Conservation (phyloP, 2,888 invertebrate species). For the Ichneumon xanthorius region DNA sequence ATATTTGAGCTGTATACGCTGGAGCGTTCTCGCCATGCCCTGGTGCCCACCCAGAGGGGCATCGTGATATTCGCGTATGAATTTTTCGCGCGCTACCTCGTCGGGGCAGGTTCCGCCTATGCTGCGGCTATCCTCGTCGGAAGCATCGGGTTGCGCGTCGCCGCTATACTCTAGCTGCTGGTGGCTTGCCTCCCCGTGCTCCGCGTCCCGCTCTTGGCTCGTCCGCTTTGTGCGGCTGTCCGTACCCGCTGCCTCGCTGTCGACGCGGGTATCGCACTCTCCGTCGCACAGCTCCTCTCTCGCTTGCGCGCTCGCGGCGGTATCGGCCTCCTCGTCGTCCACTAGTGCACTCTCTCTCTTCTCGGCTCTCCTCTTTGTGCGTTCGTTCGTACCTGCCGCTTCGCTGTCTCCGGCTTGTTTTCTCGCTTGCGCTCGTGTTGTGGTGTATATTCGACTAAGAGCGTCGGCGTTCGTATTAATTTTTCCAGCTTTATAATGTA, state of each 20-base stretch:
- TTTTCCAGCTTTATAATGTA: not conserved
- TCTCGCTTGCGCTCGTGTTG: not conserved
- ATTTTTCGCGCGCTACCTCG: too few species aligned
- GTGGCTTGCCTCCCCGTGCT: not conserved
- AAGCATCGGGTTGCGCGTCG: not conserved
- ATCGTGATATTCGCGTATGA: too few species aligned
- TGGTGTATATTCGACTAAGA: not conserved
- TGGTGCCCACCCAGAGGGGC: too few species aligned
- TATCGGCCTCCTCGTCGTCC: too few species aligned
- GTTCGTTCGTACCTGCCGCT: too few species aligned
- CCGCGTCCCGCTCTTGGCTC: not conserved
- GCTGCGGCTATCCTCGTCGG: too few species aligned
- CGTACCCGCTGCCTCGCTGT: not conserved
- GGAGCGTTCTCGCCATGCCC: too few species aligned
- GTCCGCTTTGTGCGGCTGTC: not conserved
- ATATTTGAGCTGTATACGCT: too few species aligned
- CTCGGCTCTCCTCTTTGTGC: too few species aligned
- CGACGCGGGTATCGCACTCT: not conserved
- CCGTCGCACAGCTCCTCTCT: not conserved
- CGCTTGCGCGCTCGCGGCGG: not conserved
- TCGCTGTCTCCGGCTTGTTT: too few species aligned
- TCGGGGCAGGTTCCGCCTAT: too few species aligned
- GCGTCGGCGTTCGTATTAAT: not conserved
- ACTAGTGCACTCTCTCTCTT: too few species aligned
- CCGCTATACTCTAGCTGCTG: not conserved